Conservation (phyloP, 2,888 invertebrate genomes). For the Hipparchia semele region DNA sequence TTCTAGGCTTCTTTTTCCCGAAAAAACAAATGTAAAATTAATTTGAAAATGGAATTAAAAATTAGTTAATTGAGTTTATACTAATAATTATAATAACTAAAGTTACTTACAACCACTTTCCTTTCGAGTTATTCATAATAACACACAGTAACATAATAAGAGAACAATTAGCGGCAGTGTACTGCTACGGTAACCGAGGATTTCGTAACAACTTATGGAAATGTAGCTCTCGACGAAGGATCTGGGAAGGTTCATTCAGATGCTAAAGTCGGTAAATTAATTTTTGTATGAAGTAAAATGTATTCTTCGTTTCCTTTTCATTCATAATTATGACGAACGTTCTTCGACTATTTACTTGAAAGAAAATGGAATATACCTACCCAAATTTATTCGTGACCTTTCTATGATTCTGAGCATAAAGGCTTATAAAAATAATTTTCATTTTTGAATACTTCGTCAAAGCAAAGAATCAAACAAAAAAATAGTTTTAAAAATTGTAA, state of each 20-base stretch:
- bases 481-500: too few relatives aligned
- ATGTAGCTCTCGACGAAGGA: conserved; percentile 52
- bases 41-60: too few relatives aligned
- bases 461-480: too few relatives aligned
- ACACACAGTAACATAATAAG: conserved; percentile 30
- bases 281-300: conserved; percentile 35
- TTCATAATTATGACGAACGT: conserved; percentile 4
- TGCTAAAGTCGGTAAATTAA: conserved; percentile 41
- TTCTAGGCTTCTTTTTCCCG: too few relatives aligned
- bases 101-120: not conserved
- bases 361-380: not conserved
- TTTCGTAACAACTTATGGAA: conserved; percentile 60
- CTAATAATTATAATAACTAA: not conserved
- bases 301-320: conserved; percentile 12
- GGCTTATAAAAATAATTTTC: conserved; percentile 1
- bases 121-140: conserved; percentile 3
- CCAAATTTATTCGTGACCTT: not conserved
- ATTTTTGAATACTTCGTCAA: too few relatives aligned
- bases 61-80: too few relatives aligned
- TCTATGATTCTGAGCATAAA: not conserved
- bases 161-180: conserved; percentile 46
- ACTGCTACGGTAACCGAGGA: conserved; percentile 45
- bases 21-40: too few relatives aligned
- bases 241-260: conserved; percentile 47
- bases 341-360: conserved; percentile 4